A percentile compares a stretch with the other conserved stretches of the same genome.
These are phyloP conservation scores for Tetragnatha versicolor DNA, from an alignment of 1,140 invertebrate species.

Conservation along the genomic window DNA sequence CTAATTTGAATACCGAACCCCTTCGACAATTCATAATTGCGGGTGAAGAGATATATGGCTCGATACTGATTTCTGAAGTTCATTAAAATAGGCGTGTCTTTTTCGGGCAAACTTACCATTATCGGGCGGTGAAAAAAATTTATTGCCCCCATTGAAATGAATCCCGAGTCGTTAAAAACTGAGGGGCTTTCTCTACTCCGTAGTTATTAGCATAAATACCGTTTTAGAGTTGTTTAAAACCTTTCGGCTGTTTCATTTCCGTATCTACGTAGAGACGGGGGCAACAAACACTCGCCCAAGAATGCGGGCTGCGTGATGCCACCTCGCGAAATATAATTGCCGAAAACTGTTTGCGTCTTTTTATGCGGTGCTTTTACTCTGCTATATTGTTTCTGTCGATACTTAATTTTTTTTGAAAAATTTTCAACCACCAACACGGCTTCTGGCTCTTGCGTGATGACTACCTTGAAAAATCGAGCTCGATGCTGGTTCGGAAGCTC, in stretches of 20 bases:
- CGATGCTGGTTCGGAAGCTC: too few relatives aligned
- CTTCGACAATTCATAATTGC: too few relatives aligned
- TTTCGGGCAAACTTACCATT: constrained; percentile 7
- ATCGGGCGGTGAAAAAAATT: too few relatives aligned
- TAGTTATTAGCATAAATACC: constrained; percentile 24
- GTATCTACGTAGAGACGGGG: constrained; percentile 44
- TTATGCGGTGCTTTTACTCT: not conserved
- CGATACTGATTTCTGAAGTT: constrained; percentile 45
- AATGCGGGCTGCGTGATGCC: constrained; percentile 12
- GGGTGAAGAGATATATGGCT: too few relatives aligned
- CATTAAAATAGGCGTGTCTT: constrained; percentile 43
- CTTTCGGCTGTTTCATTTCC: constrained; percentile 39
- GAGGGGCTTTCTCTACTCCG: constrained; percentile 6
- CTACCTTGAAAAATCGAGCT: too few relatives aligned
- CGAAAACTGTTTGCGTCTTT: constrained; percentile 21
- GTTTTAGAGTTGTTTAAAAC: constrained; percentile 53
- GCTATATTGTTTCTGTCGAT: constrained; percentile 20
- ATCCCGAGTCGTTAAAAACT: constrained; percentile 47
- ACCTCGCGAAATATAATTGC: not conserved
- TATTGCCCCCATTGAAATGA: constrained; percentile 33
- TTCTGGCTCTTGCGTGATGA: not conserved
- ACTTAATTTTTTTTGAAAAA: constrained; percentile 51
- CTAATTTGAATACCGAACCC: too few relatives aligned
- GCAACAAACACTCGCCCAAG: constrained; percentile 38
- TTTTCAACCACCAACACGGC: not conserved